phyloP scores from a whole-genome alignment of 2,888 invertebrate species.

The Meiosimyza platycephala region DNA sequence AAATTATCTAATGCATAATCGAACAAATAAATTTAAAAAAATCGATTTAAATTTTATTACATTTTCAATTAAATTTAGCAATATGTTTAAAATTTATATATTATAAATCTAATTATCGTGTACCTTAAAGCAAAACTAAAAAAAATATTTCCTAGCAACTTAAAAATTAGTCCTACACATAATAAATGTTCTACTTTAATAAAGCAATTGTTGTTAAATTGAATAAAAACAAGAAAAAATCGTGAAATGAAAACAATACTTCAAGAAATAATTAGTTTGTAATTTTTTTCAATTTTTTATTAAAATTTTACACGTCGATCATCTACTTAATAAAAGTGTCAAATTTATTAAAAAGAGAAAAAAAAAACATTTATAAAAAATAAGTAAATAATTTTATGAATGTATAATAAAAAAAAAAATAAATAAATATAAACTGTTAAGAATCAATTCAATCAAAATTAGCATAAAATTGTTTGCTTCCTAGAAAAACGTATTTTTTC shows the following conservation, averaged over 20 bases:
- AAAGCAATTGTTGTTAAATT: conserved; percentile 2
- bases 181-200: conserved; percentile 4
- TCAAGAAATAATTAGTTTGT: conserved; percentile 29
- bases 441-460: too few relatives aligned
- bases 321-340: conserved; percentile 29
- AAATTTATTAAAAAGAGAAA: conserved; percentile 49
- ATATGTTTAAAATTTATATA: conserved; percentile 15
- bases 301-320: conserved; percentile 33
- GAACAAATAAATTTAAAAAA: conserved; percentile 38
- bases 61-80: conserved; percentile 34
- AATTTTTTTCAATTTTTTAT: conserved; percentile 39
- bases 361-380: conserved; percentile 39
- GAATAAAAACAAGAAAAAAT: background rate
- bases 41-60: conserved; percentile 44
- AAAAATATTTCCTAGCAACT: conserved; percentile 17
- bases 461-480: too few relatives aligned
- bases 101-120: conserved; percentile 44
- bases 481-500: too few relatives aligned
- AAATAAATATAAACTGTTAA: too few relatives aligned
- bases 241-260: background rate
- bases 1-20: background rate
- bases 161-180: too few relatives aligned
- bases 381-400: conserved; percentile 25
- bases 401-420: too few relatives aligned
- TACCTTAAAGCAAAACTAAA: conserved; percentile 55